Evolutionary conservation across 2,888 invertebrate genomes (phyloP), one percentile per base, ranked within the genome.

Genomic region (Sicus ferrugineus): DNA sequence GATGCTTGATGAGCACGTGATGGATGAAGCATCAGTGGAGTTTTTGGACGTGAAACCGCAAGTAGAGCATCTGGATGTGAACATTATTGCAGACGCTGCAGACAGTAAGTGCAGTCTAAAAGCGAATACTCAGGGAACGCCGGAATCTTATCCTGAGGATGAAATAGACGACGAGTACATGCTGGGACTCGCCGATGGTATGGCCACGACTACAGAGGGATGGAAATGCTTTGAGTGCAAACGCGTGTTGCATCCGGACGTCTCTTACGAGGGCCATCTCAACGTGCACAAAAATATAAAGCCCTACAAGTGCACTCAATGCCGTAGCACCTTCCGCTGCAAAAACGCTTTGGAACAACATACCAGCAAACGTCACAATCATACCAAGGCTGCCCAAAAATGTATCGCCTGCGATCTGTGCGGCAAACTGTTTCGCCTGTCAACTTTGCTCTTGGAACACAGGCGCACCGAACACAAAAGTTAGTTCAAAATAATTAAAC

Each of bases 211-310:
- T 0, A 52, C 59, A 3, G 26, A 34, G 21, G 70, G 70, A 3
- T 76, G 76, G 76, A 75, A 74, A 72, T 75, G 76, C 64, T 66
- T 72, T 3, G 74, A 75, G 63, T 76, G 76, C 59, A 75, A 75
- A 66, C 54, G 68, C 0, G 50, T 75, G 14, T 64, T 76, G 7
- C 74, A 75, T n/a, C 74, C 75, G 0, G 75, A 76, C 67, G 76
- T 76, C 0, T 75, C 76, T 23, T 77, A 75, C 68, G 76, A 77
- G 21, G 74, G 75, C 1, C 77, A 77, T 46, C 73, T 75, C 74
- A 76, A 76, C 64, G 70, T 73, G 56, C 77, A 77, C 54, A 75
- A 67, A 46, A 69, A 75, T 67, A 26, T 69, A 3, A 67, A 71
- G 6, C 76, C 76, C 0, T 74, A 76, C 68, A 72, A 67, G 64